Conservation (phyloP, 2,888 invertebrate species). For the Proisotoma minuta region DNA sequence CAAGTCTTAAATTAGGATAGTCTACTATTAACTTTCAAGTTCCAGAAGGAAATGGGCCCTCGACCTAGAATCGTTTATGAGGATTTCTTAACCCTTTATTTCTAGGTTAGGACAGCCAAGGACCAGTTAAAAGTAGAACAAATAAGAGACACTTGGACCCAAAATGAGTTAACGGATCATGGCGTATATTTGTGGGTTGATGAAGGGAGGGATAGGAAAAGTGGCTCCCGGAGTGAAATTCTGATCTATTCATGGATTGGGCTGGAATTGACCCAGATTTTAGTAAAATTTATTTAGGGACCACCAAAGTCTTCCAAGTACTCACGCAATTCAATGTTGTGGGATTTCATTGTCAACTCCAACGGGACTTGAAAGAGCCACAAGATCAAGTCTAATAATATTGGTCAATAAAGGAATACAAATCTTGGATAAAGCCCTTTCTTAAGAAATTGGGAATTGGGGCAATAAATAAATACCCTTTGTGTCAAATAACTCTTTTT, state of each 20-base stretch:
- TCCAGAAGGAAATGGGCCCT: background rate
- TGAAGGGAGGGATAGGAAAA: too few relatives aligned
- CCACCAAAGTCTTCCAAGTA: slow-evolving; percentile 4
- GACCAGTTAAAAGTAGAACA: too few relatives aligned
- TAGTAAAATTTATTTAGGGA: background rate
- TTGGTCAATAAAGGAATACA: background rate
- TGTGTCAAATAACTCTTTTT: too few relatives aligned
- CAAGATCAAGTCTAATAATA: slow-evolving; percentile 2
- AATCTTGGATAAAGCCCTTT: background rate
- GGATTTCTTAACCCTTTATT: slow-evolving; percentile 3
- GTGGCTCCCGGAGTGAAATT: background rate
- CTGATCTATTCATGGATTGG: background rate
- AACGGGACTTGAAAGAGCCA: background rate
- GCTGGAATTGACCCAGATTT: background rate
- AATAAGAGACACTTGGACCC: too few relatives aligned
- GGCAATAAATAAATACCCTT: slow-evolving; percentile 4
- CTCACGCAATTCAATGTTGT: background rate
- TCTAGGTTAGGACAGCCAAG: slow-evolving; percentile 1
- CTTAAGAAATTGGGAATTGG: background rate
- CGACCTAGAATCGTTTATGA: background rate
- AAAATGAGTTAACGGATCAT: too few relatives aligned
- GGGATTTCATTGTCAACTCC: background rate
- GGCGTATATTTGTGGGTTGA: too few relatives aligned
- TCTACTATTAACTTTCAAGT: background rate
- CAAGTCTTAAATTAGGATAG: too few relatives aligned